These are phyloP conservation scores for Arnoldichthys spilopterus DNA, from an alignment of 2,797 vertebrate genomes.

Conservation along the genomic window DNA sequence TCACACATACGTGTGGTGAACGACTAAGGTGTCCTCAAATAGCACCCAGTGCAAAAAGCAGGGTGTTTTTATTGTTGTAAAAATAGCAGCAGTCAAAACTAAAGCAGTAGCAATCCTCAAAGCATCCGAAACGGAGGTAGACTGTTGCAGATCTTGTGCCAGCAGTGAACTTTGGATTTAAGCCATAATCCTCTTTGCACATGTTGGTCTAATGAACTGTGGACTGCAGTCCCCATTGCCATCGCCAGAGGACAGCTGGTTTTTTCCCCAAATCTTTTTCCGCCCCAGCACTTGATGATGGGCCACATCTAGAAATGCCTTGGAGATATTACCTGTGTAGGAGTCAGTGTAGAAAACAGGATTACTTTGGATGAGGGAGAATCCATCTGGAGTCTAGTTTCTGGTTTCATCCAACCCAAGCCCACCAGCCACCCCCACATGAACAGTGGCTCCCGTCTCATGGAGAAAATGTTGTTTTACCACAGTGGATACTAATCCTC, in stretches of 20 bases:
- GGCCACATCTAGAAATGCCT: conserved; percentile 47
- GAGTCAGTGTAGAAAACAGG: conserved; percentile 12
- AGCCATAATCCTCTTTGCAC: conserved; percentile 74
- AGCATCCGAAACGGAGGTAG: neutral
- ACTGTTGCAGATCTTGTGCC: conserved; percentile 8
- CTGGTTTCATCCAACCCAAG: conserved; percentile 37
- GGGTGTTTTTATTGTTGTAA: conserved; percentile 3
- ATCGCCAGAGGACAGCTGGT: conserved; percentile 41
- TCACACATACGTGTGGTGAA: conserved; percentile 58
- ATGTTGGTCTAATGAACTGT: conserved; percentile 63
- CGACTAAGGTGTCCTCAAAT: conserved; percentile 9
- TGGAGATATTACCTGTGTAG: conserved; percentile 34
- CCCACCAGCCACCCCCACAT: neutral
- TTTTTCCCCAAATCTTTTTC: conserved; percentile 22
- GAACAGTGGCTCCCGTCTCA: neutral
- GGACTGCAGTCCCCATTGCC: neutral
- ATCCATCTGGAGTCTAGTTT: conserved; percentile 41
- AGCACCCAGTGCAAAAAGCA: conserved; percentile 13
- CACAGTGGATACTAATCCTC: neutral
- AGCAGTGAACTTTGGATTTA: conserved; percentile 58
- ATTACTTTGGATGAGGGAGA: neutral
- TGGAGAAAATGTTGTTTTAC: neutral
- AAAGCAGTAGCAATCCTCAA: neutral
- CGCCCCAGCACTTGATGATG: neutral
- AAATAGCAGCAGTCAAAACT: conserved; percentile 1